Evolutionary conservation across 2,113 vertebrate species (phyloP).

Genomic region (Gymnobelideus leadbeateri): DNA sequence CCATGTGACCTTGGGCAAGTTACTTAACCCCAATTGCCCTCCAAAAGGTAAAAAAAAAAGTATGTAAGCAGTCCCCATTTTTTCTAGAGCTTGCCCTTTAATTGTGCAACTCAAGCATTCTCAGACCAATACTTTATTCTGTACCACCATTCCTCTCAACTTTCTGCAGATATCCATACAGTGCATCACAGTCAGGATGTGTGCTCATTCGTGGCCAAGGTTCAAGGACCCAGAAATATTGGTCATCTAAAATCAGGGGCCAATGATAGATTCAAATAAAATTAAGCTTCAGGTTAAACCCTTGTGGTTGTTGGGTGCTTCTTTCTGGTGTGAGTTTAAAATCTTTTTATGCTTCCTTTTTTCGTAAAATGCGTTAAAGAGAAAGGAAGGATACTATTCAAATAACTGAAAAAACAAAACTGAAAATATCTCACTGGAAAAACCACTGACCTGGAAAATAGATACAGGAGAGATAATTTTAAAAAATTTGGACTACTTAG

Average conservation of each 20-base stretch:
- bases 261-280: background rate
- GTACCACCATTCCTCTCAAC: background rate
- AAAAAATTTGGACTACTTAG: no score
- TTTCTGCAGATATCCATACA: background rate
- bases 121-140: background rate
- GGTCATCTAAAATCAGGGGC: background rate
- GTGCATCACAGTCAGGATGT: background rate
- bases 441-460: no score
- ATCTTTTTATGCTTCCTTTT: background rate
- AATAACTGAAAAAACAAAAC: rapidly evolving
- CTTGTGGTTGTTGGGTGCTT: background rate
- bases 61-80: background rate
- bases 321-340: background rate
- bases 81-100: background rate
- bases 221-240: background rate
- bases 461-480: no score
- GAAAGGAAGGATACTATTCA: background rate
- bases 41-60: no score
- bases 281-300: background rate
- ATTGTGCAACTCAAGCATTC: background rate
- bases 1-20: no score
- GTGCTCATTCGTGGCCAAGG: no score
- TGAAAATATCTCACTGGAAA: no score
- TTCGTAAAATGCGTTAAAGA: background rate
- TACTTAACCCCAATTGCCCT: no score